Evolutionary conservation across 2,113 vertebrate species (phyloP).

Genomic region (Hippoglossus stenolepis): DNA sequence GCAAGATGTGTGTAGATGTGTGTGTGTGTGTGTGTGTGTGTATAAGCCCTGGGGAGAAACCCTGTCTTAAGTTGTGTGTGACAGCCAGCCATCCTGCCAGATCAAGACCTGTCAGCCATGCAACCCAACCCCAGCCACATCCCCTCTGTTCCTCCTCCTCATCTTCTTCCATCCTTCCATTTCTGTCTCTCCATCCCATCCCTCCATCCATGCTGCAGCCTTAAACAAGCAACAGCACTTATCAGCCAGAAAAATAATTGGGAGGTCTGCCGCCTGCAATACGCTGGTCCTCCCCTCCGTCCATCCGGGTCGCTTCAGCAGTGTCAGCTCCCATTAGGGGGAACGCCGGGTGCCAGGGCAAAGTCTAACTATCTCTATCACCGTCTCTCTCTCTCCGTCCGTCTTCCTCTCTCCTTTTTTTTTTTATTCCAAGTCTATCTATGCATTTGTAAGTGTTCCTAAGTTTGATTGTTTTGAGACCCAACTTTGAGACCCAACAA

Average conservation of each 20-base stretch:
- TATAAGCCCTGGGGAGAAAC: constrained; percentile 66
- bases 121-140: constrained; percentile 56
- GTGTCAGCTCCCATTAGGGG: constrained; percentile 79
- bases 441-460: not conserved
- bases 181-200: constrained; percentile 40
- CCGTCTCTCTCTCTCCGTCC: constrained; percentile 29
- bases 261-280: constrained; percentile 78
- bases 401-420: constrained; percentile 19
- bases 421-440: not conserved
- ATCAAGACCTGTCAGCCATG: constrained; percentile 81
- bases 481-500: not conserved
- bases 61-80: constrained; percentile 70
- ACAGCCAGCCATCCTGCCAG: constrained; percentile 78
- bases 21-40: constrained; percentile 32
- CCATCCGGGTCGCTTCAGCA: constrained; percentile 74
- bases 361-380: constrained; percentile 66
- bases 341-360: constrained; percentile 33
- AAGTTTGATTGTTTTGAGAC: not conserved
- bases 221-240: constrained; percentile 80
- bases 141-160: constrained; percentile 42
- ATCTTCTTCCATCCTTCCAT: constrained; percentile 10
- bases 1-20: constrained; percentile 17
- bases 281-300: constrained; percentile 70
- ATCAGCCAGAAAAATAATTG: constrained; percentile 86
- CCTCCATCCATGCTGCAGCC: constrained; percentile 56